A percentile compares a stretch with the other conserved stretches of the same genome.
Conservation (phyloP, 2,888 invertebrate species). For the Drosophila acutilabella region DNA sequence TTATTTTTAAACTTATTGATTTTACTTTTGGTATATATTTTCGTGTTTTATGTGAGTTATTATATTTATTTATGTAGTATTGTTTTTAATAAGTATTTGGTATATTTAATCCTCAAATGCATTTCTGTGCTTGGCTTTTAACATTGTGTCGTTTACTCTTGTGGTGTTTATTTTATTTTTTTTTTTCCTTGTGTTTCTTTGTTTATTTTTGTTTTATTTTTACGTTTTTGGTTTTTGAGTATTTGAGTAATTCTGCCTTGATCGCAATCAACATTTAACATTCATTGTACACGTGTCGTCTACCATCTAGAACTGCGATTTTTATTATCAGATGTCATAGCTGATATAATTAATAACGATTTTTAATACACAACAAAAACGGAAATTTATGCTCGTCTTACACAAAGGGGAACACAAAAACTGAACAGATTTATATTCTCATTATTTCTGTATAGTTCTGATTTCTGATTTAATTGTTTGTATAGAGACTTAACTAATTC, state of each 20-base stretch:
- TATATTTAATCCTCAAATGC: constrained; percentile 65
- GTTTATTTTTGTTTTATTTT: constrained; percentile 4
- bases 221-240: constrained; percentile 15
- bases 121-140: constrained; percentile 66
- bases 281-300: constrained; percentile 72
- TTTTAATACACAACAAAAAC: constrained; percentile 66
- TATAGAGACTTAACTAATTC: constrained; percentile 66
- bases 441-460: constrained; percentile 18
- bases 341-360: constrained; percentile 81
- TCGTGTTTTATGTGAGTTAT: constrained; percentile 36
- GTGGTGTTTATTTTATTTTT: constrained; percentile 31
- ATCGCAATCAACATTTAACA: constrained; percentile 71
- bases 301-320: constrained; percentile 71
- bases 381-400: constrained; percentile 49
- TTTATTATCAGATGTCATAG: constrained; percentile 85
- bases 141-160: constrained; percentile 51
- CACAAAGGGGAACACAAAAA: constrained; percentile 49
- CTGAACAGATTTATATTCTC: constrained; percentile 5
- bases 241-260: constrained; percentile 46
- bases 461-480: background rate
- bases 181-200: constrained; percentile 18
- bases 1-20: constrained; percentile 22
- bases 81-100: constrained; percentile 26
- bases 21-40: constrained; percentile 34
- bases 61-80: constrained; percentile 39